Conservation (phyloP, 1,140 invertebrate genomes). For the Lasioglossum baleicum region DNA sequence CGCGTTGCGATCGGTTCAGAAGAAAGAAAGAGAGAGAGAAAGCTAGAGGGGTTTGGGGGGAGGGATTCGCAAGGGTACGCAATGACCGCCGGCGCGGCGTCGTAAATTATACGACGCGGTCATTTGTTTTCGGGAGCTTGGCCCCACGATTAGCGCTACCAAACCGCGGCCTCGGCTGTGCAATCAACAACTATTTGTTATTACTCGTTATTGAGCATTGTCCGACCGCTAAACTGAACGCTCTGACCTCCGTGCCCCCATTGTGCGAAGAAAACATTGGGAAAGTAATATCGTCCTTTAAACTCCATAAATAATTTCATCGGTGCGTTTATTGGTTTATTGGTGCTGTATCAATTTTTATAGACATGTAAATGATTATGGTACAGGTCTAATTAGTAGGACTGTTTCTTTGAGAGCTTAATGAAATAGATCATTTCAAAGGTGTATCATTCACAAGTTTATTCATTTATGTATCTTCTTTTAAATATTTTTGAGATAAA, state of each 20-base stretch:
- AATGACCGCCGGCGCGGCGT: constrained; percentile 52
- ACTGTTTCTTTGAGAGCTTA: too few species aligned
- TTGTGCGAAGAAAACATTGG: too few species aligned
- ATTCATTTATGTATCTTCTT: too few species aligned
- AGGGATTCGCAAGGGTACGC: constrained; percentile 18
- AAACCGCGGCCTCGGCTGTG: constrained; percentile 47
- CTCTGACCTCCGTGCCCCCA: too few species aligned
- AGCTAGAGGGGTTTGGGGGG: constrained; percentile 3
- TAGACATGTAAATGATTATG: background rate
- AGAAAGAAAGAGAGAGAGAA: background rate
- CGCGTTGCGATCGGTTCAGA: constrained; percentile 11
- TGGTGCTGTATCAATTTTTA: background rate
- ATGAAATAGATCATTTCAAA: too few species aligned
- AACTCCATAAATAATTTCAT: too few species aligned
- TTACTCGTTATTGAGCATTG: constrained; percentile 45
- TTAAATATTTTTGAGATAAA: too few species aligned
- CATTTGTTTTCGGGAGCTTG: constrained; percentile 49
- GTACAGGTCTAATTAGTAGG: too few species aligned
- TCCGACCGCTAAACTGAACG: background rate
- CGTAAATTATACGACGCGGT: constrained; percentile 59
- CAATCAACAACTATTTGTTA: constrained; percentile 57
- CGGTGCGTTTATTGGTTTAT: too few species aligned
- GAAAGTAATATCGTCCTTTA: too few species aligned
- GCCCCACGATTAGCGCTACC: constrained; percentile 54
- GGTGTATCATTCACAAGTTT: too few species aligned